Evolutionary conservation across 2,113 vertebrate species (phyloP), one percentile per base, ranked within the genome.

Genomic region (Parus major): DNA sequence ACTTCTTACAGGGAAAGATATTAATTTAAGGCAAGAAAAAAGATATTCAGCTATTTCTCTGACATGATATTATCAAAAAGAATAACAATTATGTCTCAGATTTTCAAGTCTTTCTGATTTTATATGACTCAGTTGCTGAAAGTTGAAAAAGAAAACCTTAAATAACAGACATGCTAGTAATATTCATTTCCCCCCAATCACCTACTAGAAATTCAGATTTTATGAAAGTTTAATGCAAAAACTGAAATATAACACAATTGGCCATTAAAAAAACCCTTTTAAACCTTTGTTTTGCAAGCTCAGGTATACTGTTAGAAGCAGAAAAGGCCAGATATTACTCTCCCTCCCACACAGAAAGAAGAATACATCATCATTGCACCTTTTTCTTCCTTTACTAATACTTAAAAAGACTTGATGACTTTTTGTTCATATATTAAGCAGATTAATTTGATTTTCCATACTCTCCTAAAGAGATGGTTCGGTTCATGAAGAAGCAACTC

Each of bases 121-220:
- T 42, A 49, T 11, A 53, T 22, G 6, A 42, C 7, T 57, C 59
- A 25, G 14, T 33, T 59, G 11, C 15, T 42, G 18, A n/a, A n/a
- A n/a, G n/a, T n/a, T 85, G 60, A 61, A 92, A 53, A 22, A 53
- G 50, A 80, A 72, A 27, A 79, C 7, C 24, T 76, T 39, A 75
- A 82, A 57, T n/a, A 39, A 39, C 39, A 39, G 39, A 39, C 56
- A 68, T 0, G 0, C 1, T 36, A 42, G 23, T 21, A 83, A 39
- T 36, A 83, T 20, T 53, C 0, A 5, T 46, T 77, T 42, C 0
- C 4, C 4, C 8, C 23, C 8, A 60, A 6, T 5, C 22, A 78
- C 8, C 28, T 29, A 46, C 6, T 56, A 18, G 44, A 60, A 92
- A 73, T 47, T 52, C 17, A 42, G 14, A 70, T 70, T 73, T 42